phyloP scores from a whole-genome alignment of 2,797 vertebrate genomes.

The Loriculus beryllinus region DNA sequence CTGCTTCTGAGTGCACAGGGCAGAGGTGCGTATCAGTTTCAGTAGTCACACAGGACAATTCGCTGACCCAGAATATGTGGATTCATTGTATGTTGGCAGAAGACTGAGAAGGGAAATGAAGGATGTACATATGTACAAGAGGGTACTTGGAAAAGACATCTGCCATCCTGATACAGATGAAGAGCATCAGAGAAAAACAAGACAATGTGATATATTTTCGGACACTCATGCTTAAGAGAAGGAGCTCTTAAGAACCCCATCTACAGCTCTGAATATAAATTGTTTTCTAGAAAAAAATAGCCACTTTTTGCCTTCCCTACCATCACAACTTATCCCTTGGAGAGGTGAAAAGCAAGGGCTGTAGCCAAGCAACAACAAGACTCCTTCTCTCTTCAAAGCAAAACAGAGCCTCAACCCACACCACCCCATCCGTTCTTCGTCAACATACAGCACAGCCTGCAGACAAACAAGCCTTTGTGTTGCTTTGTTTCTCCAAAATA shows the following conservation, averaged over 20 bases:
- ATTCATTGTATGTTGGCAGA: background rate
- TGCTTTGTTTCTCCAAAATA: background rate
- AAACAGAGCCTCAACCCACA: background rate
- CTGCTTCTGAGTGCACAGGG: background rate
- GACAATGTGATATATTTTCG: background rate
- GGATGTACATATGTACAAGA: background rate
- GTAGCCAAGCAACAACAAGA: constrained; percentile 45
- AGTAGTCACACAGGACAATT: background rate
- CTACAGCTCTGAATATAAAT: background rate
- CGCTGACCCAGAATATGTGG: background rate
- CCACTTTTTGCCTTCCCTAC: background rate
- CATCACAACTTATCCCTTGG: background rate
- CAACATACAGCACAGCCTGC: background rate
- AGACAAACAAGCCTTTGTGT: background rate
- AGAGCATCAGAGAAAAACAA: background rate
- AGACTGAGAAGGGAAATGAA: background rate
- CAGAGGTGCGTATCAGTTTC: background rate
- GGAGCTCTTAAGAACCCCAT: background rate
- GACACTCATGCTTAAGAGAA: background rate
- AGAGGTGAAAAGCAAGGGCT: constrained; percentile 7
- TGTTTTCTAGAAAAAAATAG: background rate
- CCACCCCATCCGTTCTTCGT: background rate
- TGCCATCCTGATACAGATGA: background rate
- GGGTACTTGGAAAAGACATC: background rate
- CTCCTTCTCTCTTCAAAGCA: background rate